phyloP scores from a whole-genome alignment of 2,113 vertebrate species.

The Campylorhamphus procurvoides region DNA sequence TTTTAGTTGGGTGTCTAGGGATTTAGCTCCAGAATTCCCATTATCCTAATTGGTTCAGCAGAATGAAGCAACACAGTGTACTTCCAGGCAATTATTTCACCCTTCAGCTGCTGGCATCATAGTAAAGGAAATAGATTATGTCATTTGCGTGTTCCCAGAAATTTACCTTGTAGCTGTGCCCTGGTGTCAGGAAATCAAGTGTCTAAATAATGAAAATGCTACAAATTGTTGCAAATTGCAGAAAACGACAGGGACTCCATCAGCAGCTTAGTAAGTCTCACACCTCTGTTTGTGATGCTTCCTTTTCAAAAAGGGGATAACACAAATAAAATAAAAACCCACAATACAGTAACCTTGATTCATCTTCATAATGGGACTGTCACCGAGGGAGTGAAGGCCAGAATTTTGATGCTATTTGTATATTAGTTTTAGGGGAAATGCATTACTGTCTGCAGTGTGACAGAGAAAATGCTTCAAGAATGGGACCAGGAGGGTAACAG shows the following conservation, averaged over 20 bases:
- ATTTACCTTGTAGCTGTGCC: neutral
- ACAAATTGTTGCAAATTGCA: neutral
- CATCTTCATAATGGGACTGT: neutral
- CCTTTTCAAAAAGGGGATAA: neutral
- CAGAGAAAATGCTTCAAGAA: neutral
- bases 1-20: neutral
- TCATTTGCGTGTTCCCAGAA: neutral
- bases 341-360: neutral
- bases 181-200: neutral
- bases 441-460: neutral
- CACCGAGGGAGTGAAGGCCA: neutral
- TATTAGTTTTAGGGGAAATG: neutral
- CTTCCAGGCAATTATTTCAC: slow-evolving; percentile 1
- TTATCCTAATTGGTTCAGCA: slow-evolving; percentile 6
- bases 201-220: neutral
- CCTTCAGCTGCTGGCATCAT: neutral
- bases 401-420: neutral
- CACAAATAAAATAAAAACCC: neutral
- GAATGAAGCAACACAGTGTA: neutral
- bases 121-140: neutral
- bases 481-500: neutral
- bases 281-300: neutral
- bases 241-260: neutral
- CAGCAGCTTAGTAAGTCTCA: neutral
- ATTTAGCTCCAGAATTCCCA: slow-evolving; percentile 17